phyloP scores from a whole-genome alignment of 1,140 invertebrate species.

The Anthonomus grandis region DNA sequence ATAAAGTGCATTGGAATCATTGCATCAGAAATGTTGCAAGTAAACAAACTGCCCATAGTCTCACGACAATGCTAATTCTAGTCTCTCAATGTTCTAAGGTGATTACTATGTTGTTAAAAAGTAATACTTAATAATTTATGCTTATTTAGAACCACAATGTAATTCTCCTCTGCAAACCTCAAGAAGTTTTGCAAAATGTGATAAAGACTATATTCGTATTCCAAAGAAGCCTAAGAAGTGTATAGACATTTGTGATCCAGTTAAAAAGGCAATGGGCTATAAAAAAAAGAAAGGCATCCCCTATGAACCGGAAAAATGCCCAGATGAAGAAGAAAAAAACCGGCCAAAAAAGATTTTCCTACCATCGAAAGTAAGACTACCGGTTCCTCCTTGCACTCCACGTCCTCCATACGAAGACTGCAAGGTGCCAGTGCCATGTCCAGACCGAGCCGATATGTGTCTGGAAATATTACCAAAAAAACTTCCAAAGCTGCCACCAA shows the following conservation, averaged over 20 bases:
- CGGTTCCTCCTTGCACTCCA: conserved; percentile 4
- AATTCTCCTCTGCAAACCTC: not conserved
- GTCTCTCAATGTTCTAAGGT: no score
- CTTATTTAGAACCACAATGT: not conserved
- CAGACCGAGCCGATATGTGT: conserved; percentile 23
- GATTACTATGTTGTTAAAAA: not conserved
- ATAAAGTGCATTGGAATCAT: no score
- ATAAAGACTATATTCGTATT: not conserved
- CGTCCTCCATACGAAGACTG: conserved; percentile 14
- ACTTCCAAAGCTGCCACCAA: conserved; percentile 10
- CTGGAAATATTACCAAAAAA: conserved; percentile 12
- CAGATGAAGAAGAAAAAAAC: not conserved
- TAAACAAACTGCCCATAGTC: no score
- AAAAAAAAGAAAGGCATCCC: not conserved
- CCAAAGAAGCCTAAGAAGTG: conserved; percentile 1
- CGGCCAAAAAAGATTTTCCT: not conserved
- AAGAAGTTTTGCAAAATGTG: conserved; percentile 6
- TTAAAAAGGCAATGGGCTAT: not conserved
- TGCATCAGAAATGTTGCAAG: no score
- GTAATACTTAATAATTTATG: not conserved
- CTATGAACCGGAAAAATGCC: conserved; percentile 10
- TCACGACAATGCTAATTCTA: no score
- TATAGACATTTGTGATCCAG: conserved; percentile 7
- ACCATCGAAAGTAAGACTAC: conserved; percentile 15
- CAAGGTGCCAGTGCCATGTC: not conserved